These are phyloP conservation scores for Lipophrys pholis DNA, from an alignment of 2,113 vertebrate species.

Conservation along the genomic window DNA sequence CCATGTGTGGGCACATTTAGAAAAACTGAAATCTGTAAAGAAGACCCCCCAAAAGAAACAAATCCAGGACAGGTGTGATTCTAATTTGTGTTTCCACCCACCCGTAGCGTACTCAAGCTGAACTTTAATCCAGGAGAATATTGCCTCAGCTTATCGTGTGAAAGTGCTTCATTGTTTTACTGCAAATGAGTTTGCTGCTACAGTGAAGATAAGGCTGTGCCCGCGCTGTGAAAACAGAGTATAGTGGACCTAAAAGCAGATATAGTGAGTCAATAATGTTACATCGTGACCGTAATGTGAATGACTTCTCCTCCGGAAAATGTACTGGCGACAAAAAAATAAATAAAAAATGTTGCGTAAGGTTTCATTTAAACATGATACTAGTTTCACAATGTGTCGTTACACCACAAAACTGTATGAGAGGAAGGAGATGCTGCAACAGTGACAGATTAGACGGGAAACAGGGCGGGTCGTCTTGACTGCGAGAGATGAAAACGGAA, in stretches of 20 bases:
- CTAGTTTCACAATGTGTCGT: background rate
- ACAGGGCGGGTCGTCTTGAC: no score
- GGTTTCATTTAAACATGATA: background rate
- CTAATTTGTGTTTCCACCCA: background rate
- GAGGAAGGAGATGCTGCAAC: constrained; percentile 3
- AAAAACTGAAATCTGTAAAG: background rate
- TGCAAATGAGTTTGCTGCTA: constrained; percentile 19
- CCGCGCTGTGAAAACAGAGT: constrained; percentile 12
- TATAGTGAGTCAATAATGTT: constrained; percentile 10
- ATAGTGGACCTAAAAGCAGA: background rate
- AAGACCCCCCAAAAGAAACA: background rate
- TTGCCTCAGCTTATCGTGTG: background rate
- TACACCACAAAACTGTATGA: background rate
- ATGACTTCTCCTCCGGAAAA: background rate
- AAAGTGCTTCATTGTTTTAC: constrained; percentile 11
- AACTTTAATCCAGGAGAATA: background rate
- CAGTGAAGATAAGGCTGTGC: background rate
- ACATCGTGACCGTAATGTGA: background rate
- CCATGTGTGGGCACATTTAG: constrained; percentile 11
- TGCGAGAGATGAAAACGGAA: no score
- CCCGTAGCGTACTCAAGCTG: no score
- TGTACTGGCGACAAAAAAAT: background rate
- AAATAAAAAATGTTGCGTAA: background rate
- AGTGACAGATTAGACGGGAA: constrained; percentile 3
- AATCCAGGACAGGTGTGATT: background rate